Percentiles rank a stretch among this genome's conserved stretches.
Evolutionary conservation across 35 echinoderm and acorn worm genomes (phyloP).

Genomic region (Apostichopus japonicus): DNA sequence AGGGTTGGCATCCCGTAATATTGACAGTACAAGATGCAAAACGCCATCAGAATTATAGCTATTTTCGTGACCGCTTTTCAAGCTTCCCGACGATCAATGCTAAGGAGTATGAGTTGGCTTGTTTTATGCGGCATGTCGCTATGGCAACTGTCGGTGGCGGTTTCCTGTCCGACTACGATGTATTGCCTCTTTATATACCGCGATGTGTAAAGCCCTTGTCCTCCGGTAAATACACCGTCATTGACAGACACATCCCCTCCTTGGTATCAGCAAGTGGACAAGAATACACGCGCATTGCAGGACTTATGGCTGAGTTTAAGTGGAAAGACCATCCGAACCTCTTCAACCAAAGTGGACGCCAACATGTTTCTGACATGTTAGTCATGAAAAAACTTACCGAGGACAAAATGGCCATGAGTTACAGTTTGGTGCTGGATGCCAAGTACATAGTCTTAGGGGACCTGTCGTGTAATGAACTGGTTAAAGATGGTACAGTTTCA

Average conservation of each 20-base stretch:
- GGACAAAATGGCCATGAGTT: no score
- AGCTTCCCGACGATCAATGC: not conserved
- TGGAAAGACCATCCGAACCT: not conserved
- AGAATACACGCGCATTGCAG: conserved; percentile 2
- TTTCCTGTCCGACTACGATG: conserved; percentile 9
- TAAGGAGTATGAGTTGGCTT: conserved; percentile 20
- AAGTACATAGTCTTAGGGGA: no score
- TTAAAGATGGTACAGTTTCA: no score
- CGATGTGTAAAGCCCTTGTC: not conserved
- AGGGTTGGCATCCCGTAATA: not conserved
- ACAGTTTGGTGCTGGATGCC: no score
- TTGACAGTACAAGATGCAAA: not conserved
- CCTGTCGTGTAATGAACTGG: no score
- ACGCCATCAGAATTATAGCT: not conserved
- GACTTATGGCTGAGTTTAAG: not conserved
- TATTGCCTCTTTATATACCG: not conserved
- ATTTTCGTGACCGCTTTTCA: not conserved
- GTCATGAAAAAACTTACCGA: no score
- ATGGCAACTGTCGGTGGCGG: conserved; percentile 18
- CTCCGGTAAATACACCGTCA: not conserved
- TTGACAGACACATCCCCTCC: not conserved
- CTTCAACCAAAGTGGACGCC: no score
- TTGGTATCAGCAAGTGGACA: not conserved
- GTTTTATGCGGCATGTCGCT: conserved; percentile 11
- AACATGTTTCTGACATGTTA: no score